These are phyloP conservation scores for Mugil cephalus DNA, from an alignment of 2,113 vertebrate genomes.

Conservation along the genomic window DNA sequence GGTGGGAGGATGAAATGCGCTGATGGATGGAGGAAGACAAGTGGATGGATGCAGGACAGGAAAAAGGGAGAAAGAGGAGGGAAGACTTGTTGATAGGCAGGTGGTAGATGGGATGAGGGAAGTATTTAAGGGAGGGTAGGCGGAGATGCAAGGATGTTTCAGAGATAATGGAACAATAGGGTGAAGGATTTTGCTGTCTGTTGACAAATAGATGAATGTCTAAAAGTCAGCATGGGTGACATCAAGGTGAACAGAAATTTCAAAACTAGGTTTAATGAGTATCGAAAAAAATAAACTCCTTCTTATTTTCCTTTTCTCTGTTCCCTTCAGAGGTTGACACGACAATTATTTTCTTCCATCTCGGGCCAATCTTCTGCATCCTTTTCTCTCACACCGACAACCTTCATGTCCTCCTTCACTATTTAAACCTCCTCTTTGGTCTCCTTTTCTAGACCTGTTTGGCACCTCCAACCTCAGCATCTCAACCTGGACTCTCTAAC, in stretches of 20 bases:
- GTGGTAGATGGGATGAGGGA: conserved; percentile 52
- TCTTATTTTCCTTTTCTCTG: no score
- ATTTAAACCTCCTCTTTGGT: no score
- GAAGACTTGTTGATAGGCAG: conserved; percentile 58
- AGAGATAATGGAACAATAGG: conserved; percentile 53
- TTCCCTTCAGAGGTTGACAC: no score
- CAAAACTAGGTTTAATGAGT: not conserved
- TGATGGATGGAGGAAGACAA: conserved; percentile 66
- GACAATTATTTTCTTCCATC: no score
- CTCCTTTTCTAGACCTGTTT: no score
- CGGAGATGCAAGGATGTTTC: conserved; percentile 37
- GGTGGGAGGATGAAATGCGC: conserved; percentile 49
- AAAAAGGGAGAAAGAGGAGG: conserved; percentile 51
- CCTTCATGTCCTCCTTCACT: no score
- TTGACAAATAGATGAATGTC: conserved; percentile 24
- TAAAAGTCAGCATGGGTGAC: conserved; percentile 22
- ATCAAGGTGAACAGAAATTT: not conserved
- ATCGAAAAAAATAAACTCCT: not conserved
- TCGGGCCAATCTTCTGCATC: no score
- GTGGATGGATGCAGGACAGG: conserved; percentile 56
- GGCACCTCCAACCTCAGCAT: no score
- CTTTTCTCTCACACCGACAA: no score
- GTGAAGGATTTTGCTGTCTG: conserved; percentile 41
- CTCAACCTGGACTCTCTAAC: no score
- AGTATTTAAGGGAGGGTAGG: conserved; percentile 46